Conservation (phyloP, 2,113 vertebrate species). For the Lamprotornis superbus region DNA sequence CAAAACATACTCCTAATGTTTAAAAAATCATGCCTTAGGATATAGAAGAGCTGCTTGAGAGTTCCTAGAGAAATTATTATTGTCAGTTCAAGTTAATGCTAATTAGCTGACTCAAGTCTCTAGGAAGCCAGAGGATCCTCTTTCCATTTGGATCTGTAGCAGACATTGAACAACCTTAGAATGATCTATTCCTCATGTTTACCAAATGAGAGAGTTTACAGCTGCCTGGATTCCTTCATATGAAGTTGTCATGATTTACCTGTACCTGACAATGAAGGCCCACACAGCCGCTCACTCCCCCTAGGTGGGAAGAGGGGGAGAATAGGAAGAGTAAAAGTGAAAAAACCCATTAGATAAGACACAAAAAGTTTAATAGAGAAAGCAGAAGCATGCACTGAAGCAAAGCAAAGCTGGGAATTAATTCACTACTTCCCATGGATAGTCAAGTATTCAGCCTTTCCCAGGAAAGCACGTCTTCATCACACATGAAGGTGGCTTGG, state of each 20-base stretch:
- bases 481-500: neutral
- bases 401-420: neutral
- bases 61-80: neutral
- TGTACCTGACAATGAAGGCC: neutral
- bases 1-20: neutral
- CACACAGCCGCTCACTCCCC: neutral
- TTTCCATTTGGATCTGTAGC: neutral
- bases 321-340: neutral
- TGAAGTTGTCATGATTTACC: neutral
- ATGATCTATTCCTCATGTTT: neutral
- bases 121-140: neutral
- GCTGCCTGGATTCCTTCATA: neutral
- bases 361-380: neutral
- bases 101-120: neutral
- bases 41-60: neutral
- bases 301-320: neutral
- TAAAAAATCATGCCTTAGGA: neutral
- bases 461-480: neutral
- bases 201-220: neutral
- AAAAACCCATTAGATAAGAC: neutral
- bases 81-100: neutral
- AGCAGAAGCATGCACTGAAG: neutral
- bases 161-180: neutral
- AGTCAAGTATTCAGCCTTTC: neutral
- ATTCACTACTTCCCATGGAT: neutral